Evolutionary conservation across 2,797 vertebrate species (phyloP), one percentile per base, ranked within the genome.

Genomic region (Carapus acus): DNA sequence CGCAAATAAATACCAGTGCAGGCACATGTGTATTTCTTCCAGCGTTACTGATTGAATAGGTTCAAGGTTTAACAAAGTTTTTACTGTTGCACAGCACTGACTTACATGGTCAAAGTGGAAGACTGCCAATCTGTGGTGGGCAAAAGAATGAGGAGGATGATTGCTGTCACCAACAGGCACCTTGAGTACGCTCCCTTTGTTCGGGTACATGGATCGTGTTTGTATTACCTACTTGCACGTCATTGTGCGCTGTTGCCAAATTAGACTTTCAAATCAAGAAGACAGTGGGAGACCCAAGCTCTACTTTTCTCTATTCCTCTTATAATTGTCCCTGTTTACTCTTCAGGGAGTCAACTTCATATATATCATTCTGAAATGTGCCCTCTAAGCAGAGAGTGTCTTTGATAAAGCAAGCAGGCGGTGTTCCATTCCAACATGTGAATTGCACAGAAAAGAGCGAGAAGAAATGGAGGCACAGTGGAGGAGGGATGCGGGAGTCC

Each of bases 301-400:
- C 79, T 86, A 78, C 81, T 80, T 83, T 84, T 80, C 84, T 85
- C 82, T 77, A 76, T 81, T 78, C 80, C 83, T 88, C 85, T 87
- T 86, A 87, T 88, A 88, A 88, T 88, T 84, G 84, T 87, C 85
- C 86, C 83, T 88, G 88, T 89, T 89, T 88, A 88, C 86, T 88
- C 88, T 87, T 87, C 79, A 71, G 86, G 85, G 85, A 89, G 84
- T 82, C 85, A 83, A 88, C 83, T 83, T 80, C 81, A 83, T 84
- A 79, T 84, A 48, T 83, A 70, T 80, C 76, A 81, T 81, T 80
- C 79, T 80, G 87, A 86, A 89, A 87, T 76, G 80, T 67, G 37
- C 74, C 76, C 76, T 86, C 83, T 83, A 85, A 87, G 83, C 78
- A 76, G 62, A 66, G 81, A 80, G 73, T 69, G 73, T 79, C 79